Evolutionary conservation across 1,140 invertebrate genomes (phyloP).

Genomic region (Oryctes rhinoceros): DNA sequence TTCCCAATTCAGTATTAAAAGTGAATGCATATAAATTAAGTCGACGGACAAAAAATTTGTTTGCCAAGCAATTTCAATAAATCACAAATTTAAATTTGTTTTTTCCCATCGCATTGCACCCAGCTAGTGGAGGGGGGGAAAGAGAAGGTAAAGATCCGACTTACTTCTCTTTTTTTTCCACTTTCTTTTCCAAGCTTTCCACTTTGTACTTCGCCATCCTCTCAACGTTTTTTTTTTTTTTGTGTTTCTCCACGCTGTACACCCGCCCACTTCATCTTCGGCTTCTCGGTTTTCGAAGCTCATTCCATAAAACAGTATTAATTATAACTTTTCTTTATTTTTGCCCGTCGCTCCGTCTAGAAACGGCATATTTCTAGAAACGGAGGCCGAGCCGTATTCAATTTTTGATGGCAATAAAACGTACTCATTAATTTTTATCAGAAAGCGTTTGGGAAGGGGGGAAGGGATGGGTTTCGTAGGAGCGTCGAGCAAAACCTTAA

Average conservation of each 20-base stretch:
- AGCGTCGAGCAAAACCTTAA: slow-evolving; percentile 24
- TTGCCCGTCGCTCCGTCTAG: neutral
- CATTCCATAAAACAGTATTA: slow-evolving; percentile 35
- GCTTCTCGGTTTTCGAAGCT: slow-evolving; percentile 25
- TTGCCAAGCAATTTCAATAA: slow-evolving; percentile 34
- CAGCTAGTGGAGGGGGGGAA: too few species aligned
- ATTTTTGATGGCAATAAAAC: slow-evolving; percentile 37
- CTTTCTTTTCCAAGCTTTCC: neutral
- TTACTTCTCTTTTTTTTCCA: slow-evolving; percentile 38
- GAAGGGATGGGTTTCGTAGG: too few species aligned
- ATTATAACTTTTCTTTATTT: slow-evolving; percentile 38
- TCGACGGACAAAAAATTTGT: slow-evolving; percentile 16
- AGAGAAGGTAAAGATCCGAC: slow-evolving; percentile 38
- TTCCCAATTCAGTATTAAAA: slow-evolving; percentile 22
- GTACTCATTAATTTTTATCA: slow-evolving; percentile 38
- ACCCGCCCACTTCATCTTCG: slow-evolving; percentile 20
- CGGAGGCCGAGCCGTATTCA: slow-evolving; percentile 6
- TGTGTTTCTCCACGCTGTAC: neutral
- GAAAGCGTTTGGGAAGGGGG: slow-evolving; percentile 15
- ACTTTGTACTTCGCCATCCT: neutral
- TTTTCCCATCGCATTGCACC: slow-evolving; percentile 47
- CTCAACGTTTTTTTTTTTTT: neutral
- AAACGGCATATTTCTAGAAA: neutral
- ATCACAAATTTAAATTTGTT: slow-evolving; percentile 54
- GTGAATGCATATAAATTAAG: slow-evolving; percentile 37